A percentile compares a stretch with the other conserved stretches of the same genome.
Evolutionary conservation across 2,113 vertebrate species (phyloP).

Genomic region (Zosterops borbonicus): DNA sequence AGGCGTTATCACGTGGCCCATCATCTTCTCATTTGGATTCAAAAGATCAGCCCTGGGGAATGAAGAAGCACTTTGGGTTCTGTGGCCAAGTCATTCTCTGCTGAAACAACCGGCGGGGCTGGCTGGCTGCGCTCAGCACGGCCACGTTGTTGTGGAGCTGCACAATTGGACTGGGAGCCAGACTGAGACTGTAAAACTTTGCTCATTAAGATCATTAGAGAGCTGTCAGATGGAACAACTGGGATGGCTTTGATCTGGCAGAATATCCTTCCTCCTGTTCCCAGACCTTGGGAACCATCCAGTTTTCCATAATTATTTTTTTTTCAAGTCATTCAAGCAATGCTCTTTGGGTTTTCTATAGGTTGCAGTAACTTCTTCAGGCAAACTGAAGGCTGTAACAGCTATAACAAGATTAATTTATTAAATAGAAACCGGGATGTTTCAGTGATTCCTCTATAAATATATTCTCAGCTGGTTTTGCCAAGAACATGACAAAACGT

Average conservation of each 20-base stretch:
- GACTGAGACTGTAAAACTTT: conserved; percentile 17
- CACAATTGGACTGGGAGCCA: neutral
- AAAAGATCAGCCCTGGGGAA: neutral
- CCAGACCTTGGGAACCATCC: conserved; percentile 3
- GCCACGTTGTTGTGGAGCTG: neutral
- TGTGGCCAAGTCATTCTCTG: neutral
- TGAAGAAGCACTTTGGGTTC: conserved; percentile 5
- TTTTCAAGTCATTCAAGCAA: neutral
- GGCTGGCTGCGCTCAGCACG: neutral
- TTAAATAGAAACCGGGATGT: conserved; percentile 11
- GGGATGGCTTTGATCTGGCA: conserved; percentile 46
- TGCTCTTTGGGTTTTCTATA: neutral
- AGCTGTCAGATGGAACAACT: conserved; percentile 49
- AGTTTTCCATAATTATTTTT: neutral
- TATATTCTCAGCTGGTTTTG: neutral
- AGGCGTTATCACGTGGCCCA: neutral
- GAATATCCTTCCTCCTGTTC: neutral
- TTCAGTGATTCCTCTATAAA: neutral
- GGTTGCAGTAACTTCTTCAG: neutral
- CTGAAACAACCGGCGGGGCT: neutral
- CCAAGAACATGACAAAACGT: conserved; percentile 33
- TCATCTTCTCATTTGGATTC: neutral
- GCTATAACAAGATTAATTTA: conserved; percentile 15
- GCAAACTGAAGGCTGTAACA: neutral
- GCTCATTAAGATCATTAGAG: conserved; percentile 45